Conservation (phyloP, 1,140 invertebrate genomes). For the Drosophila malerkotliana region DNA sequence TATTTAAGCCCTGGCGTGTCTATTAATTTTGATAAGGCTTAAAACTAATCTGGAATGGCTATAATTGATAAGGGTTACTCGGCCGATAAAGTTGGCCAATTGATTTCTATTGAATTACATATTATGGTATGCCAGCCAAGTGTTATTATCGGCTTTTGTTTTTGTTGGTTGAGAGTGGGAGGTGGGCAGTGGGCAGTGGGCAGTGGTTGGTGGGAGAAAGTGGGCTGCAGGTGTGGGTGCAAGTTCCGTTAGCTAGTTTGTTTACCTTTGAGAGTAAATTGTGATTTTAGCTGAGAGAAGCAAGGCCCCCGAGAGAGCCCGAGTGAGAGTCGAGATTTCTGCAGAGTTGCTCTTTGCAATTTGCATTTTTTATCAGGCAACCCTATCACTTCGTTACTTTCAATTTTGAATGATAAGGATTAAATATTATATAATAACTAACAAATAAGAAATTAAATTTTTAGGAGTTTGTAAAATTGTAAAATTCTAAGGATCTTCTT, state of each 20-base stretch:
- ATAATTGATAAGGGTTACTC: slow-evolving; percentile 28
- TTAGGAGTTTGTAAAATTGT: too few species aligned
- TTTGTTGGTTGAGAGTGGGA: not conserved
- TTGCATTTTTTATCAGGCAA: not conserved
- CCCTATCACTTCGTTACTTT: not conserved
- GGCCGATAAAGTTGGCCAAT: slow-evolving; percentile 20
- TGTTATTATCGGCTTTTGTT: not conserved
- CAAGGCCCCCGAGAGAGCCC: too few species aligned
- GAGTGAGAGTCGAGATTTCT: not conserved
- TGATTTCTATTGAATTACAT: slow-evolving; percentile 6
- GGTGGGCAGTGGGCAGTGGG: not conserved
- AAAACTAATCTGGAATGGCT: slow-evolving; percentile 26
- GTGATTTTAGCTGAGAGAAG: slow-evolving; percentile 19
- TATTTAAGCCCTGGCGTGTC: not conserved
- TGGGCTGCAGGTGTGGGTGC: not conserved
- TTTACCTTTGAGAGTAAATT: slow-evolving; percentile 57
- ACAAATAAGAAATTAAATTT: too few species aligned
- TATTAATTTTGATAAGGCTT: slow-evolving; percentile 5
- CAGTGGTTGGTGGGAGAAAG: not conserved
- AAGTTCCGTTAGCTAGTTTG: slow-evolving; percentile 39
- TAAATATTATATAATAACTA: not conserved
- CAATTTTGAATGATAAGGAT: too few species aligned
- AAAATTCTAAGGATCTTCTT: too few species aligned
- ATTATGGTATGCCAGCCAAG: not conserved
- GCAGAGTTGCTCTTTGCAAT: slow-evolving; percentile 3